Evolutionary conservation across 2,888 invertebrate species (phyloP), one percentile per base, ranked within the genome.

Genomic region (Drosophila putrida): DNA sequence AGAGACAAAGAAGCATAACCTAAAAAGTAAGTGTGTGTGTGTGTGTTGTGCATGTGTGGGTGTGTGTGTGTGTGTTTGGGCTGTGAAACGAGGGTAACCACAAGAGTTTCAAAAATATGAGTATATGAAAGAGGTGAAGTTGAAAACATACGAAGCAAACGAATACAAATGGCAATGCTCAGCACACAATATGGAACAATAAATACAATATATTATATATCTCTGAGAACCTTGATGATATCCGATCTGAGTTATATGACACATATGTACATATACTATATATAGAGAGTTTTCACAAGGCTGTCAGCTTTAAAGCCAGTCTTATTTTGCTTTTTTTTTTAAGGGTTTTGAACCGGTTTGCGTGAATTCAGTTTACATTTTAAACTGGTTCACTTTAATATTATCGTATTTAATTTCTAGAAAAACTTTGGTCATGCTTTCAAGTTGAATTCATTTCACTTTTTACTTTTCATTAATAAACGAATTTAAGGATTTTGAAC

Each of bases 91-190:
- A 46, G 39, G 31, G 53, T 15, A 55, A 44, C 27, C 46, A 41
- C 53, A 20, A 41, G 15, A 51, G 38, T 60, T 70, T 31, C 8
- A n/a, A n/a, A n/a, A n/a, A 38, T 38, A 35, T 28, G 31, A 43
- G 44, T 11, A 41, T 36, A 36, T 31, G 10, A 15, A 39, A 39
- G 41, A 39, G 39, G 15, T 4, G 3, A 11, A 10, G 5, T 72
- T 60, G 74, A 73, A 69, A 74, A 74, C 74, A 74, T 70, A 70
- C 78, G 74, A 76, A 75, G 61, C 59, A 59, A 69, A 77, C 64
- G 46, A 41, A 62, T 39, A 75, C 35, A 77, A 47, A 64, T 69
- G 77, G 64, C 70, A 65, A 65, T 77, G 76, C 76, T 77, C 76
- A 76, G 70, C 76, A 76, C 70, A 73, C 78, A 77, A 75, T 73